Percentiles rank a stretch among this genome's conserved stretches.
Evolutionary conservation across 1,140 invertebrate genomes (phyloP).

Genomic region (Papilio polytes): DNA sequence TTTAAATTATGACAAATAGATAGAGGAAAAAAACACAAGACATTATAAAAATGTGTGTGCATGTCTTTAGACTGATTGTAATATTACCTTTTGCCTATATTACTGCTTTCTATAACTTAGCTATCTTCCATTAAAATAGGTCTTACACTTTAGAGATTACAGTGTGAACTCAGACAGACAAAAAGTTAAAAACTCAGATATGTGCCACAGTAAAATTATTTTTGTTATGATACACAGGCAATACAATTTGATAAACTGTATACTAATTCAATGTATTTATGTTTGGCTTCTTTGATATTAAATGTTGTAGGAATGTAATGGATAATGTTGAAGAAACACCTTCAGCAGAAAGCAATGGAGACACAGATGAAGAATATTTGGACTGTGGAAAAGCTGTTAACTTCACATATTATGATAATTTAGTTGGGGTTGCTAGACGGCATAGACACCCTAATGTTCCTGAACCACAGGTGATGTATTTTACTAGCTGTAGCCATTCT

Average conservation of each 20-base stretch:
- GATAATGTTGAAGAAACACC: conserved; percentile 68
- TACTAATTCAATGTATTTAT: background rate
- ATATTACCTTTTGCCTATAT: no score
- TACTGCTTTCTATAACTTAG: no score
- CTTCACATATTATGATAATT: conserved; percentile 94
- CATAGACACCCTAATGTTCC: conserved; percentile 85
- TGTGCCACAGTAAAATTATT: no score
- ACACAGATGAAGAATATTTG: conserved; percentile 87
- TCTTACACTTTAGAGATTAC: no score
- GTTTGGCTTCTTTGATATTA: background rate
- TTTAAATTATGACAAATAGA: no score
- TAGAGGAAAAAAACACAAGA: no score
- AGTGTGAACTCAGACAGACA: no score
- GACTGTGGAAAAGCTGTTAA: conserved; percentile 95
- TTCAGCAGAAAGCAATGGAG: conserved; percentile 66
- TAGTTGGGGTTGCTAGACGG: conserved; percentile 91
- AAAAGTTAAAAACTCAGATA: no score
- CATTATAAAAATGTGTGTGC: no score
- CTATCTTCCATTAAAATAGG: no score
- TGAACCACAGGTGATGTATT: conserved; percentile 79
- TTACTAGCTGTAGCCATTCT: background rate
- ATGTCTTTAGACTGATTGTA: no score
- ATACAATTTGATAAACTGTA: no score
- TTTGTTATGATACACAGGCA: background rate
- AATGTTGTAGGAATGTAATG: conserved; percentile 50